Evolutionary conservation across 2,113 vertebrate genomes (phyloP), one percentile per base, ranked within the genome.

Genomic region (Sprattus sprattus): DNA sequence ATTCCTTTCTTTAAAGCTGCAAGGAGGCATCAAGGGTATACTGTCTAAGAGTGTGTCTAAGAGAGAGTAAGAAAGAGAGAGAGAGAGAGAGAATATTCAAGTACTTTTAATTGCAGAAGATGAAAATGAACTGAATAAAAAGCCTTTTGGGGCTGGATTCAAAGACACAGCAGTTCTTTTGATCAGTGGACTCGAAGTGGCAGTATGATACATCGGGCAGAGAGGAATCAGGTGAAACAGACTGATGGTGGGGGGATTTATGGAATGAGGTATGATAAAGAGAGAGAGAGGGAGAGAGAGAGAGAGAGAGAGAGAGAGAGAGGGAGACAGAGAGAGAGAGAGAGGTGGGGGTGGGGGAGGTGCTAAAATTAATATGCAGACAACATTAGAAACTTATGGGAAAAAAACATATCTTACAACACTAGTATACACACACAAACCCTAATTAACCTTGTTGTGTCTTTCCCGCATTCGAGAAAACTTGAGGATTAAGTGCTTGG

Each of bases 91-190:
- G 64, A 71, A 81, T 32, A 32, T 83, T 87, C 84, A 85, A 49
- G 44, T 11, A n/a, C 71, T 82, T 88, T 88, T 86, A 85, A 89
- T 67, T 88, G 71, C 28, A 78, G 32, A 87, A 83, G 81, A 85
- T 83, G 71, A 86, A 75, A 86, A 44, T n/a, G 83, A 81, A 82
- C 9, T 44, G 71, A 0, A 78, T 25, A 78, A 78, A 78, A 22
- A 78, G 28, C 82, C 89, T 86, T 54, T 32, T 85, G 89, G 89
- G 81, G 22, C 28, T 57, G 52, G 75, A 86, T 84, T 88, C 85
- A 89, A 88, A 87, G 85, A 86, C 83, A 80, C 54, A 1, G 78
- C 47, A 5, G 50, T 16, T 81, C 85, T 85, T 89, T 89, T 89
- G 80, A 89, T 89, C 89, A 87, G 28, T 0, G 7, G 39, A 52